Percentiles rank a stretch among this genome's conserved stretches.
These are phyloP conservation scores for Meandrina meandrites DNA, from an alignment of 92 coral and sea anemone species.

Conservation along the genomic window DNA sequence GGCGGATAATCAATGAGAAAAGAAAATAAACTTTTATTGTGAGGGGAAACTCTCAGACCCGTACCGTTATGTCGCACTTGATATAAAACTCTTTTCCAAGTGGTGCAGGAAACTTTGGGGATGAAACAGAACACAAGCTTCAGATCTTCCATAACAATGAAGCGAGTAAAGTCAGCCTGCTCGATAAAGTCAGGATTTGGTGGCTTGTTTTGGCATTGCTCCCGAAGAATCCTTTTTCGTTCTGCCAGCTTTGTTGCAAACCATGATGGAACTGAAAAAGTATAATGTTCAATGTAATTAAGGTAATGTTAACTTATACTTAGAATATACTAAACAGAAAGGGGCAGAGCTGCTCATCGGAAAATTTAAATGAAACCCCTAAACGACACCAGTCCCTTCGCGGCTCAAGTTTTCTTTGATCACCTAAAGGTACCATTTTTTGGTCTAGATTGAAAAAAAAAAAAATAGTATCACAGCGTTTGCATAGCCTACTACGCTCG, in stretches of 20 bases:
- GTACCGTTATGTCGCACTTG: not conserved
- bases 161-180: not conserved
- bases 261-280: too few species aligned
- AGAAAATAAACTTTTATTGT: not conserved
- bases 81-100: not conserved
- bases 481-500: too few species aligned
- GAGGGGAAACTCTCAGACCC: not conserved
- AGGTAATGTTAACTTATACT: too few species aligned
- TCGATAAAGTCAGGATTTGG: not conserved
- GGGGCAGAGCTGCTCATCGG: too few species aligned
- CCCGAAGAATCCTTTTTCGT: not conserved
- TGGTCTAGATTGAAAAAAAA: too few species aligned
- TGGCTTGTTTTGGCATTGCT: not conserved
- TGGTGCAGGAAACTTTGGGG: not conserved
- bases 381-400: too few species aligned
- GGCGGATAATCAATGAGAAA: not conserved
- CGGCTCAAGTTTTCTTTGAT: too few species aligned
- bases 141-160: not conserved
- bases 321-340: too few species aligned
- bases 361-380: too few species aligned
- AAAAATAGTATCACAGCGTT: too few species aligned
- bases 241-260: not conserved
- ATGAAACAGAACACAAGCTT: conserved; percentile 15
- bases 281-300: too few species aligned
- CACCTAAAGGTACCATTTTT: too few species aligned